phyloP scores from a whole-genome alignment of 2,113 vertebrate genomes.

The Apus apus region DNA sequence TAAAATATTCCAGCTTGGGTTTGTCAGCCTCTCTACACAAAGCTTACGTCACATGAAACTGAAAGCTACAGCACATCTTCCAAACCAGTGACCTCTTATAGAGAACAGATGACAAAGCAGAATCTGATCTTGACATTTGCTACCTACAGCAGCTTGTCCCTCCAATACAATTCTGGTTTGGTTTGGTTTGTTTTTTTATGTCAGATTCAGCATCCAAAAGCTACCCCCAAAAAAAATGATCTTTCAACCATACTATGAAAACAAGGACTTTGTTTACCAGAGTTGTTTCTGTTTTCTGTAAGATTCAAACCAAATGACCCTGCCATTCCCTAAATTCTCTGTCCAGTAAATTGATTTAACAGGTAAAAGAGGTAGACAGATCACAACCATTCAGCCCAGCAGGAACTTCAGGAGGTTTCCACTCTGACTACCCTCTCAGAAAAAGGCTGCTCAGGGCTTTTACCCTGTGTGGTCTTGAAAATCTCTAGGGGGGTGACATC shows the following conservation, averaged over 20 bases:
- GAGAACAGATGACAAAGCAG: neutral
- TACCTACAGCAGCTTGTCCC: neutral
- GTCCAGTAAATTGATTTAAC: neutral
- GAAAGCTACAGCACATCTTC: neutral
- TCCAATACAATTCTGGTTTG: neutral
- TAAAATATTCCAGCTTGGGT: neutral
- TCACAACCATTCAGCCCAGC: neutral
- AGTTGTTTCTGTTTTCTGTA: neutral
- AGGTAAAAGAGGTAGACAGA: neutral
- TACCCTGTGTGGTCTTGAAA: neutral
- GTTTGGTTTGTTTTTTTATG: neutral
- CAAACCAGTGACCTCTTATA: neutral
- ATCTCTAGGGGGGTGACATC: rapidly evolving
- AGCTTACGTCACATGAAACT: neutral
- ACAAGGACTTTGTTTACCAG: neutral
- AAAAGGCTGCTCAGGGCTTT: neutral
- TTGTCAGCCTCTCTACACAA: neutral
- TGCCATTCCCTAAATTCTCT: neutral
- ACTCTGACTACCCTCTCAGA: neutral
- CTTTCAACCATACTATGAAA: neutral
- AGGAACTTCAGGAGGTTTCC: neutral
- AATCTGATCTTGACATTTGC: neutral
- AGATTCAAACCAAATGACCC: neutral
- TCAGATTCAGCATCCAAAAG: neutral
- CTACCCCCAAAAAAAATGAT: neutral